These are phyloP conservation scores for Myrmophylax atrothorax DNA, from an alignment of 2,113 vertebrate genomes.

Conservation along the genomic window DNA sequence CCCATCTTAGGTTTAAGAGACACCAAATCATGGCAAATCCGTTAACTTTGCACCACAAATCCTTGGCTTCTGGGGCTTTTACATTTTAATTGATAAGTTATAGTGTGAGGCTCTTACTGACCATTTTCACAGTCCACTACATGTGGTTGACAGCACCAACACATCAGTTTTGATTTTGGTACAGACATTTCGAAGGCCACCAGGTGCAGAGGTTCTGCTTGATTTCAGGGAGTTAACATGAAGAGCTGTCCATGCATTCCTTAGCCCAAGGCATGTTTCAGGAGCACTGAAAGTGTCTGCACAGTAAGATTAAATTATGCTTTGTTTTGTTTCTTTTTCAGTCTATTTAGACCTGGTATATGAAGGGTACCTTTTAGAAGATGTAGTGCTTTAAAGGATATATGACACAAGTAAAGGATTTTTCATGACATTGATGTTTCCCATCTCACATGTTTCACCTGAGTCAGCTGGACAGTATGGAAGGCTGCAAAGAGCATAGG, in stretches of 20 bases:
- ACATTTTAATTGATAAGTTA: background rate
- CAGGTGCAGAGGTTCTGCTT: background rate
- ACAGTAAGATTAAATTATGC: background rate
- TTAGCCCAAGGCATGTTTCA: background rate
- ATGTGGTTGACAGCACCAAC: background rate
- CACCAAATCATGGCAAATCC: background rate
- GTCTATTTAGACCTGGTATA: background rate
- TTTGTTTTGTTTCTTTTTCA: background rate
- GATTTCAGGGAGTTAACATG: background rate
- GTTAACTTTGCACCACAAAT: background rate
- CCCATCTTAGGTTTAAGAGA: background rate
- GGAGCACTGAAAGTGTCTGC: background rate
- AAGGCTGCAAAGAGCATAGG: background rate
- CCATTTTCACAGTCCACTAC: background rate
- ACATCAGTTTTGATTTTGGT: background rate
- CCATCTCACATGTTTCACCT: background rate
- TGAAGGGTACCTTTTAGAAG: background rate
- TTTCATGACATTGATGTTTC: background rate
- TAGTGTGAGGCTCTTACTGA: background rate
- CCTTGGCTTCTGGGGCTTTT: background rate
- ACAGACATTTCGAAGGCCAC: background rate
- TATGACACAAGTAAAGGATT: background rate
- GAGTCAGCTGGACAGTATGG: background rate
- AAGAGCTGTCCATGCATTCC: background rate
- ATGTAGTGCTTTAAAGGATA: background rate